phyloP scores from a whole-genome alignment of 2,797 vertebrate genomes.

The Dendrocincla tyrannina region DNA sequence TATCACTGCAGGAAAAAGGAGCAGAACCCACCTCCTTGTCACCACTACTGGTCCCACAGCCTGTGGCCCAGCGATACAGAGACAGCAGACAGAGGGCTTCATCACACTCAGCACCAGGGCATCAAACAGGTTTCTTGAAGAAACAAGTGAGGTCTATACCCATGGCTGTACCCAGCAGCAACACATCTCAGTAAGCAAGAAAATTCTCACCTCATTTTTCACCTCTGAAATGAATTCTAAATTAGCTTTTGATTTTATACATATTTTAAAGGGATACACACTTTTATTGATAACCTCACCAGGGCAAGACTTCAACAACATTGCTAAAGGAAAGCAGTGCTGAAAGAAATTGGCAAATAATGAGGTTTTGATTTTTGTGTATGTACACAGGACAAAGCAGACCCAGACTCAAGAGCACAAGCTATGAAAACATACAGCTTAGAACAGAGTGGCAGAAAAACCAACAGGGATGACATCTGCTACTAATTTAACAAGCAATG shows the following conservation, averaged over 20 bases:
- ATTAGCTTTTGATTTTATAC: neutral
- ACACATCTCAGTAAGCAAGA: neutral
- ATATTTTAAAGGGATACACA: neutral
- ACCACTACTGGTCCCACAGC: no score
- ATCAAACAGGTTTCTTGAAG: neutral
- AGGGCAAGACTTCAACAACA: neutral
- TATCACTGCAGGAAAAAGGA: neutral
- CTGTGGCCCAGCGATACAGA: neutral
- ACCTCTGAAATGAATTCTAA: neutral
- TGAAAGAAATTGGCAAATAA: neutral
- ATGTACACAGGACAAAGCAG: neutral
- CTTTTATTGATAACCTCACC: neutral
- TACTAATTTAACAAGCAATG: neutral
- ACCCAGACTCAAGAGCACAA: neutral
- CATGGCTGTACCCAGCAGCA: neutral
- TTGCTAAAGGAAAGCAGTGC: neutral
- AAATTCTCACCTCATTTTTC: neutral
- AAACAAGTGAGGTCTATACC: neutral
- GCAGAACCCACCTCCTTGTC: neutral
- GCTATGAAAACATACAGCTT: neutral
- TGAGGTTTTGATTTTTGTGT: neutral
- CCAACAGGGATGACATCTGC: neutral
- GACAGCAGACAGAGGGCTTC: neutral
- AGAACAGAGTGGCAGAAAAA: neutral
- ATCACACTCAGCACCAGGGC: neutral